Base-by-base conservation (phyloP, 2,888 invertebrate species). In the Plagiodera versicolora region DNA sequence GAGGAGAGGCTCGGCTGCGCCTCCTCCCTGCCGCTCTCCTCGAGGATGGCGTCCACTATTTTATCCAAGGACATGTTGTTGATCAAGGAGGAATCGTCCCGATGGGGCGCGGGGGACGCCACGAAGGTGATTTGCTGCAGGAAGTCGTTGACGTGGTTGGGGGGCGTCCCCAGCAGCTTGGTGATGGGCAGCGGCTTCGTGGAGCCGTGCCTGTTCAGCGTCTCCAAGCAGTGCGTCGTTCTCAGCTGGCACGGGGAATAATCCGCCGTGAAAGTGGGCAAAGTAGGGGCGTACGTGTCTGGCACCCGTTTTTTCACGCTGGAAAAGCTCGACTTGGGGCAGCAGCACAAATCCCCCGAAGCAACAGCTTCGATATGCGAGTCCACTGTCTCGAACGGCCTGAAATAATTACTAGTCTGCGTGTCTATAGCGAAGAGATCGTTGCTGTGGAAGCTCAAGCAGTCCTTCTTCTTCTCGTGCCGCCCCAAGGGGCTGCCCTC, bases 41-140 rank as follows among this genome's bases (percentile, higher is more conserved):
- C 86, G 64, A 87, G 81, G 56, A 87, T 85, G 61, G 85, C 86
- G 71, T 86, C 85, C 46, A 87, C 86, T 79, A 87, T 84, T 76
- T 80, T 83, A 71, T 87, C 86, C 47, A 87, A 75, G 76, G 85
- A 75, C 81, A 80, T 78, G 80, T 85, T 66, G 80, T 84, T 79
- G 80, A 85, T 80, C 68, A 82, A 83, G 4, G 83, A 83, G 0
- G 83, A 81, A 64, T 48, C 81, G 14, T 65, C n/a, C n/a, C n/a
- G n/a, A n/a, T 64, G 47, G 56, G 55, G 35, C 62, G 61, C 55
- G 0, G 75, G 73, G 0, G 77, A 75, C 0, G 75, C 71, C 19
- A 75, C 60, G 39, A 69, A 69, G 3, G 76, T 72, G 16, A 79
- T 78, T 63, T 77, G 76, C 52, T 77, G 71, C 10, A 79, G 58